Percentiles rank a stretch among this genome's conserved stretches.
Conservation (phyloP, 2,888 invertebrate species). For the Arctia plantaginis region DNA sequence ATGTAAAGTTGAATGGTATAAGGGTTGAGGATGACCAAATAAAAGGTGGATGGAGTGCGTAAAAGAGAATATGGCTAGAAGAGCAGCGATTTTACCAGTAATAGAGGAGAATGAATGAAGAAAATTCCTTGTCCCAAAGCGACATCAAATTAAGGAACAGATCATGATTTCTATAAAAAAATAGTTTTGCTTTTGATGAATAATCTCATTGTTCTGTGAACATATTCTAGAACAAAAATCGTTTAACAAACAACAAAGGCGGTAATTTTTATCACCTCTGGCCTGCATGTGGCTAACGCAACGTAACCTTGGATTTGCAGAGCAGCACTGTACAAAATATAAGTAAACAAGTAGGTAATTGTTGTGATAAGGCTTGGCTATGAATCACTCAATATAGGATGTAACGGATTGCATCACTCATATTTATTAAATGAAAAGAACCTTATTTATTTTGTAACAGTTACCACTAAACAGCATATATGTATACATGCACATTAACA, state of each 20-base stretch:
- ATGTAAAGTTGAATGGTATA: too few relatives aligned
- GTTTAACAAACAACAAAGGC: not conserved
- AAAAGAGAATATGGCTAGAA: not conserved
- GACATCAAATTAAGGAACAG: too few relatives aligned
- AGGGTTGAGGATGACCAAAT: too few relatives aligned
- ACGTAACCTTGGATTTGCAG: not conserved
- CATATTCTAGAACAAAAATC: not conserved
- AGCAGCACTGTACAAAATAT: not conserved
- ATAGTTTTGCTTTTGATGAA: too few relatives aligned
- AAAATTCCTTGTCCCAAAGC: not conserved
- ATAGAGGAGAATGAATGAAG: not conserved
- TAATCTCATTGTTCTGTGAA: too few relatives aligned
- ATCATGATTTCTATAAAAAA: not conserved
- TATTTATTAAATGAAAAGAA: not conserved
- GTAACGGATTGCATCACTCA: not conserved
- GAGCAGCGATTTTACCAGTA: not conserved
- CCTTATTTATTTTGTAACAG: not conserved
- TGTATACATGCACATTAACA: too few relatives aligned
- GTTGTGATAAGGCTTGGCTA: not conserved
- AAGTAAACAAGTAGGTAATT: constrained; percentile 6
- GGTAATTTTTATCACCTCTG: not conserved
- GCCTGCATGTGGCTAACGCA: not conserved
- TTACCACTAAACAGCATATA: not conserved
- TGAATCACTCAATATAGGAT: not conserved
- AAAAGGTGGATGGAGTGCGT: too few relatives aligned